A percentile compares a stretch with the other conserved stretches of the same genome.
Evolutionary conservation across 1,140 invertebrate genomes (phyloP).

Genomic region (Papilio xuthus): DNA sequence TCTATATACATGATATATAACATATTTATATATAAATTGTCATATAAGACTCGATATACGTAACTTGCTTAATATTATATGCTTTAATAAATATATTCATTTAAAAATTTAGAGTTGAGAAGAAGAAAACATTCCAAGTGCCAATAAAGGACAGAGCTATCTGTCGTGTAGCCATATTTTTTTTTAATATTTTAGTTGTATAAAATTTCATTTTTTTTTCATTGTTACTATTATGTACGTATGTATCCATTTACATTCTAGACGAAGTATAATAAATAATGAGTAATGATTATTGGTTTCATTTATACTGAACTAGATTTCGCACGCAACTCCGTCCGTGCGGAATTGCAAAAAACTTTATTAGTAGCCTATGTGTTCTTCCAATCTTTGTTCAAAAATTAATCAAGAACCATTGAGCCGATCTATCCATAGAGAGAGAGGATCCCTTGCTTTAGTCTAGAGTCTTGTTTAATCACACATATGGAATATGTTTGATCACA

Average conservation of each 20-base stretch:
- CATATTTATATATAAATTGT: slow-evolving; percentile 71
- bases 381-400: too few relatives aligned
- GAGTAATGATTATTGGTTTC: slow-evolving; percentile 47
- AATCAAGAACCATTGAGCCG: too few relatives aligned
- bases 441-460: too few relatives aligned
- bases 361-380: too few relatives aligned
- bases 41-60: slow-evolving; percentile 55
- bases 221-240: slow-evolving; percentile 67
- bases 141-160: slow-evolving; percentile 71
- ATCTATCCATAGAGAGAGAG: too few relatives aligned
- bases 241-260: slow-evolving; percentile 73
- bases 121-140: slow-evolving; percentile 70
- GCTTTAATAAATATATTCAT: slow-evolving; percentile 61
- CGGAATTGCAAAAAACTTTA: too few relatives aligned
- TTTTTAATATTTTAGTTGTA: slow-evolving; percentile 71
- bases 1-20: slow-evolving; percentile 58
- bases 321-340: too few relatives aligned
- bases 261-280: slow-evolving; percentile 75
- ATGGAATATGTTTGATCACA: too few relatives aligned
- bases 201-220: slow-evolving; percentile 66
- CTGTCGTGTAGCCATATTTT: slow-evolving; percentile 75
- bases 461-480: too few relatives aligned
- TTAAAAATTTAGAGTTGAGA: slow-evolving; percentile 47
- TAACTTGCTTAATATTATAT: slow-evolving; percentile 56
- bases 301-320: slow-evolving; percentile 16